Base-by-base conservation (phyloP, 2,888 invertebrate species). In the Conomelus anceps region DNA sequence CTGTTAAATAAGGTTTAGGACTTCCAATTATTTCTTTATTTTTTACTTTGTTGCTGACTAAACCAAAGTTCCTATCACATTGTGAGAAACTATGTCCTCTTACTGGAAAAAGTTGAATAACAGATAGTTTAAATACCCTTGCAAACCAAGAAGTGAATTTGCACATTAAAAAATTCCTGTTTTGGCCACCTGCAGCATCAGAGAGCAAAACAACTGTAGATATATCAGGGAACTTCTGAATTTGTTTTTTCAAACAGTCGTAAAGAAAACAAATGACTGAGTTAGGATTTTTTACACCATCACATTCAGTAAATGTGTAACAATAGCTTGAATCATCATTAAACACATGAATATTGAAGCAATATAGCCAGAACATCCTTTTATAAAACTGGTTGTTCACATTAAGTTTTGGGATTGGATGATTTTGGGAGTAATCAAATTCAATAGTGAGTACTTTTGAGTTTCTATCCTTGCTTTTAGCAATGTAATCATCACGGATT, bases 401-500 rank as follows among this genome's bases (percentile, higher is more conserved):
- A n/a, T n/a, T n/a, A n/a, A n/a, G n/a, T n/a, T n/a, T n/a, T n/a
- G n/a, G n/a, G n/a, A n/a, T n/a, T n/a, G n/a, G n/a, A n/a, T n/a
- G n/a, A n/a, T n/a, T n/a, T n/a, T n/a, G n/a, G n/a, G n/a, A n/a
- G n/a, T n/a, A n/a, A n/a, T n/a, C n/a, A n/a, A n/a, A n/a, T n/a
- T 88, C 34, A 88, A 88, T 29, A 88, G 88, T 88, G 11, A 41
- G 88, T 88, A 41, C 22, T 88, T 29, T 88, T 88, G 88, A 88
- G 88, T 88, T 29, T 88, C 22, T 22, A n/a, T 88, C 41, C 88
- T 88, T 13, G 88, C 88, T 88, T 88, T 88, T 88, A 88, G 88
- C 88, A 88, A 88, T 88, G 88, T 88, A 88, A 41, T 41, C 88
- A 88, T 88, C 41, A n/a, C 88, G 88, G 88, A 88, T 88, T 88